Evolutionary conservation across 1,140 invertebrate species (phyloP).

Genomic region (Artemia franciscana): DNA sequence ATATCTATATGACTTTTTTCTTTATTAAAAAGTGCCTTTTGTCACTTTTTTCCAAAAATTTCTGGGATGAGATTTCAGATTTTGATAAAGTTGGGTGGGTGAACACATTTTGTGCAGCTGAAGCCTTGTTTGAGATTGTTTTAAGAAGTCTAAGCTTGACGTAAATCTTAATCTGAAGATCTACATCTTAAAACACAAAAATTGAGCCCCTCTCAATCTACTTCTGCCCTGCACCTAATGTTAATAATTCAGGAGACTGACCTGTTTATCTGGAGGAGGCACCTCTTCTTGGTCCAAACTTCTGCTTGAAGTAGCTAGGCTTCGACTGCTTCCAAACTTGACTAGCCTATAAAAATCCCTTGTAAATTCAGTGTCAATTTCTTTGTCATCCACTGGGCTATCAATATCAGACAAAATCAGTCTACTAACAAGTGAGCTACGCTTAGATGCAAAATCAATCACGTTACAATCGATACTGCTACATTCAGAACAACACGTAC

Average conservation of each 20-base stretch:
- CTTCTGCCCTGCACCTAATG: slow-evolving; percentile 2
- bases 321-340: slow-evolving; percentile 52
- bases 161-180: too few species aligned
- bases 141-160: too few species aligned
- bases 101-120: too few species aligned
- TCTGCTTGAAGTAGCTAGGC: slow-evolving; percentile 44
- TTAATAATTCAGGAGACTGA: not conserved
- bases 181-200: slow-evolving; percentile 9
- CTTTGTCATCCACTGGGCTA: not conserved
- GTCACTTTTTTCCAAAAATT: too few species aligned
- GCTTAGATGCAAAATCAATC: not conserved
- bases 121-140: too few species aligned
- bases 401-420: not conserved
- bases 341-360: slow-evolving; percentile 48
- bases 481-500: not conserved
- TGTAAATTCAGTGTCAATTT: slow-evolving; percentile 44
- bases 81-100: too few species aligned
- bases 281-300: not conserved
- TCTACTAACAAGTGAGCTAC: not conserved
- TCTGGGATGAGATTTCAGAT: too few species aligned
- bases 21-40: too few species aligned
- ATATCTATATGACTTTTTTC: too few species aligned
- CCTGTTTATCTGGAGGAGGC: slow-evolving; percentile 27
- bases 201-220: slow-evolving; percentile 10
- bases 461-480: not conserved